Percentiles rank a stretch among this genome's conserved stretches.
These are phyloP conservation scores for Tetragonisca angustula DNA, from an alignment of 2,888 invertebrate genomes.

Conservation along the genomic window DNA sequence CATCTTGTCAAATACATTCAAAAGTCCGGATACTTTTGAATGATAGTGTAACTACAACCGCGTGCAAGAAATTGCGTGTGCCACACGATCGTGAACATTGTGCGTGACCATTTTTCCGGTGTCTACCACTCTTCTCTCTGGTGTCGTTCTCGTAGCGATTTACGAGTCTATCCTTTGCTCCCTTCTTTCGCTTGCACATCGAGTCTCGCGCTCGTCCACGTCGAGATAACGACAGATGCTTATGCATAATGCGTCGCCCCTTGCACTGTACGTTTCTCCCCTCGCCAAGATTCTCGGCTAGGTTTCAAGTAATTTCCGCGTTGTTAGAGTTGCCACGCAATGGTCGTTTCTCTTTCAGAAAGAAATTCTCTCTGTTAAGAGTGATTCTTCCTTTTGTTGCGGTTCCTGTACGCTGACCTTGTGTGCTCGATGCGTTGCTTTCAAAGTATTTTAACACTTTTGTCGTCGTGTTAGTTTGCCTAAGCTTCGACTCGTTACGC, in stretches of 20 bases:
- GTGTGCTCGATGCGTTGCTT: background rate
- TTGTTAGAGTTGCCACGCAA: conserved; percentile 45
- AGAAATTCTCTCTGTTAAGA: background rate
- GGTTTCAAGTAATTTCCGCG: conserved; percentile 56
- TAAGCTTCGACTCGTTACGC: background rate
- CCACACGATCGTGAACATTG: conserved; percentile 45
- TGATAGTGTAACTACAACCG: conserved; percentile 20
- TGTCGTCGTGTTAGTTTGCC: background rate
- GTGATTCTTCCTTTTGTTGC: background rate
- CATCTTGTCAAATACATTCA: background rate
- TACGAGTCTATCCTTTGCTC: conserved; percentile 54
- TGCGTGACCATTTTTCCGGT: conserved; percentile 67
- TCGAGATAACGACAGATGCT: conserved; percentile 54
- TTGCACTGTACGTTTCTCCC: conserved; percentile 12
- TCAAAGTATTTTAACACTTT: background rate
- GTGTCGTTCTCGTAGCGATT: conserved; percentile 55
- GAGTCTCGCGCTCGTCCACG: conserved; percentile 11
- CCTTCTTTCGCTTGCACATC: background rate
- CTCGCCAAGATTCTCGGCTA: background rate
- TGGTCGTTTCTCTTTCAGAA: conserved; percentile 14
- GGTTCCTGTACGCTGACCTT: conserved; percentile 7
- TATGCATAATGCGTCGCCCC: conserved; percentile 52
- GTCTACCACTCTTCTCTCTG: conserved; percentile 21
- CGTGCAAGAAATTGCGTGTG: conserved; percentile 63
- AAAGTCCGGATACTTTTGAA: background rate